Conservation (phyloP, 2,113 vertebrate species). For the Bos taurus region ARS-UCD2.0 NC_037337.1:42953001-42953500, state of each 20-base stretch:
- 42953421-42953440: neutral
- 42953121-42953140: neutral
- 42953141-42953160: neutral
- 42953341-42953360: rapidly evolving
- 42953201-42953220: constrained; percentile 45
- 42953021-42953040: neutral
- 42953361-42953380: neutral
- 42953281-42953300: neutral
- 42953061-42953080: neutral
- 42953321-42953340: neutral
- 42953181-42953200: neutral
- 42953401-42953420: neutral
- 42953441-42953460: neutral
- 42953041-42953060: neutral
- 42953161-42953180: neutral
- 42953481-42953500: neutral
- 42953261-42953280: neutral
- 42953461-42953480: neutral
- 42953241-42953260: constrained; percentile 8
- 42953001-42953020: neutral
- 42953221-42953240: constrained; percentile 33
- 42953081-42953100: constrained; percentile 8
- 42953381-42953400: neutral
- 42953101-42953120: neutral
- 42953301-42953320: neutral